Base-by-base conservation (phyloP, 2,113 vertebrate species). In the Ahaetulla prasina region DNA sequence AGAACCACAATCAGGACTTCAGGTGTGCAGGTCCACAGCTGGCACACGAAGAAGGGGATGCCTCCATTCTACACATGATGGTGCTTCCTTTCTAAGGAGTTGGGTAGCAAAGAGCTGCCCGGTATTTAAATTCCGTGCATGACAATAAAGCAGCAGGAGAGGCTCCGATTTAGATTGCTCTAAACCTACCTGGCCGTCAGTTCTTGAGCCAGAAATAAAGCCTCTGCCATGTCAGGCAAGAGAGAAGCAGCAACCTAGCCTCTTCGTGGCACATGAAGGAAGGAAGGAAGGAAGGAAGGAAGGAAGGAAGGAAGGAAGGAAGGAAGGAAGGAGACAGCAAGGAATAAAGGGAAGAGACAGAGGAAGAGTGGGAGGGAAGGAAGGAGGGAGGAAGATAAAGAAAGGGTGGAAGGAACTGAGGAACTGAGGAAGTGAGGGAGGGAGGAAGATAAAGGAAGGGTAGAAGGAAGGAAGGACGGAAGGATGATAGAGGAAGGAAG, bases 31-130 rank as follows among this genome's bases (percentile, higher is more conserved):
- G 27, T 60, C 57, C 57, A n/a, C 30, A 68, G 30, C 63, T 35
- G 12, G 63, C 5, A 0, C 5, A 2, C 6, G 35, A 18, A n/a
- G 0, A 35, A 74, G 5, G 63, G 63, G n/a, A 0, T 2, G 63
- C 0, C 12, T 74, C 63, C 63, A 2, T 18, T 7, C 30, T 5
- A 35, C 63, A 35, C 14, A 35, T 6, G 12, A 0, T 18, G 16
- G 12, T 74, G 30, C 63, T 2, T 0, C n/a, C 14, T 30, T 68
- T 68, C 60, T n/a, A 68, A 68, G 30, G 60, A 12, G 4, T 14
- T 68, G 14, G 63, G 5, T n/a, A 74, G 0, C 30, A 55, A 55
- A 4, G 63, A 74, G 12, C 14, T 7, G n/a, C 14, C 30, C 14
- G 0, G 63, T 35, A 7, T 74, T 74, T 35, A 35, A 74, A 74